Conservation (phyloP, 2,888 invertebrate species). For the Steromphala cineraria region DNA sequence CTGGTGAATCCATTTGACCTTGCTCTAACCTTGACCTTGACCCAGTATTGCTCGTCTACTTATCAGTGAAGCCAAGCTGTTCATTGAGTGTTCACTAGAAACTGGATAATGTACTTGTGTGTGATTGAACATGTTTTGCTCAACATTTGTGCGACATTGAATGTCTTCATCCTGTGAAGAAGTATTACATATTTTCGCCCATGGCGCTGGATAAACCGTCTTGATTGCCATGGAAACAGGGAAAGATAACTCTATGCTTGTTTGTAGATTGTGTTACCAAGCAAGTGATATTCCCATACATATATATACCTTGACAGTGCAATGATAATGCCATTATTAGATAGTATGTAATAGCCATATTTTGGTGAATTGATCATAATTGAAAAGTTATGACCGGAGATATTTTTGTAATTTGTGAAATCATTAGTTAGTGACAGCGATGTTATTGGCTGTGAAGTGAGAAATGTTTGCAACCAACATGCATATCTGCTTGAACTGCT, state of each 20-base stretch:
- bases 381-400: background rate
- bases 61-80: slow-evolving; percentile 1
- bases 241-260: background rate
- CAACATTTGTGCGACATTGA: slow-evolving; percentile 9
- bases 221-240: background rate
- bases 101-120: background rate
- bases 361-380: slow-evolving; percentile 7
- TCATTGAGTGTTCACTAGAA: background rate
- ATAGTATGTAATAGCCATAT: slow-evolving; percentile 3
- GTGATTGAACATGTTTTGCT: slow-evolving; percentile 18
- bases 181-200: background rate
- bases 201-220: slow-evolving; percentile 1
- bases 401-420: background rate
- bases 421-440: background rate
- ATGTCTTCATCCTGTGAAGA: background rate
- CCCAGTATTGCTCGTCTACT: background rate
- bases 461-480: background rate
- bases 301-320: slow-evolving; percentile 2
- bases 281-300: background rate
- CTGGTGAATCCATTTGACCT: background rate
- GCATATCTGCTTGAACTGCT: slow-evolving; percentile 4
- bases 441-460: background rate
- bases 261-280: background rate
- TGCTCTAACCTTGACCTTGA: background rate
- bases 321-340: background rate